phyloP scores from a whole-genome alignment of 2,113 vertebrate genomes.

The Brienomyrus brachyistius region DNA sequence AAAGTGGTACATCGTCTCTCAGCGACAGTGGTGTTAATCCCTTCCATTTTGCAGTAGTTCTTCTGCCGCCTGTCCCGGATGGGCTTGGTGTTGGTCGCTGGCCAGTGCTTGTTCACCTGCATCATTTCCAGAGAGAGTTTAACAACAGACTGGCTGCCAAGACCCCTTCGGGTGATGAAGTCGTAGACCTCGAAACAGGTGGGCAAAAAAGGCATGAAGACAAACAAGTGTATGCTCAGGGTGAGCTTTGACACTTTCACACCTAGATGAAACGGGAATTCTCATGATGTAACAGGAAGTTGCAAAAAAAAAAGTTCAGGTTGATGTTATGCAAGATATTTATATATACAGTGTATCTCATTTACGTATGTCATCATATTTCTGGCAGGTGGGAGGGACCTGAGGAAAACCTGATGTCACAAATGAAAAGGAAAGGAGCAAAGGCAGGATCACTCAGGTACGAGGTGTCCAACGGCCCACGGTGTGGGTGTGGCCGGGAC shows the following conservation, averaged over 20 bases:
- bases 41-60: conserved; percentile 6
- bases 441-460: too few species aligned
- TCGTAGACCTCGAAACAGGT: conserved; percentile 12
- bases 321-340: not conserved
- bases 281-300: not conserved
- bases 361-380: conserved; percentile 25
- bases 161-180: conserved; percentile 15
- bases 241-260: not conserved
- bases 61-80: conserved; percentile 23
- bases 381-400: not conserved
- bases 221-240: not conserved
- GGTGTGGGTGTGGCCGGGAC: not conserved
- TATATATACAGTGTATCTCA: not conserved
- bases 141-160: conserved; percentile 13
- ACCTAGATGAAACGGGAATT: not conserved
- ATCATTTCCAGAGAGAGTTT: conserved; percentile 21
- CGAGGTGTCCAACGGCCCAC: not conserved
- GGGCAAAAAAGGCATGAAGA: not conserved
- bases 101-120: conserved; percentile 21
- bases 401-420: too few species aligned
- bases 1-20: conserved; percentile 12
- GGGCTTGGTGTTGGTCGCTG: conserved; percentile 7
- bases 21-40: conserved; percentile 1
- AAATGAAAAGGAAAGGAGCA: too few species aligned
- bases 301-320: not conserved